Evolutionary conservation across 2,797 vertebrate species (phyloP).

Genomic region (Xenopus petersii): DNA sequence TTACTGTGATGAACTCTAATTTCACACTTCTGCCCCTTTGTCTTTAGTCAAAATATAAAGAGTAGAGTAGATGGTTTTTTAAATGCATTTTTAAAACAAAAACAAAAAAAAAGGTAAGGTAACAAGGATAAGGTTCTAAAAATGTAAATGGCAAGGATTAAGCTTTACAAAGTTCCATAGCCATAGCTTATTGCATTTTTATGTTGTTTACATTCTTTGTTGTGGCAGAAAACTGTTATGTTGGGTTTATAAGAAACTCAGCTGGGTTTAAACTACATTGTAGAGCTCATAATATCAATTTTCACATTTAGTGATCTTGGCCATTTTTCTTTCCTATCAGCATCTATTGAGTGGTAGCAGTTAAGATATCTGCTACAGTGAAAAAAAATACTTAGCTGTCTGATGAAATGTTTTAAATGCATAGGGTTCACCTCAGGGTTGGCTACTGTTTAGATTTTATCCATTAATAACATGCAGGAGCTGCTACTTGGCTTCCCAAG

Average conservation of each 20-base stretch:
- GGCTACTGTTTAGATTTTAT: conserved; percentile 75
- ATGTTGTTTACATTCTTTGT: too few species aligned
- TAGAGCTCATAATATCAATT: conserved; percentile 67
- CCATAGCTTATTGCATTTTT: too few species aligned
- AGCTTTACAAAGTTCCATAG: too few species aligned
- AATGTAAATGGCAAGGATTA: too few species aligned
- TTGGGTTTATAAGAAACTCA: conserved; percentile 60
- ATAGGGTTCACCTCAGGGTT: conserved; percentile 79
- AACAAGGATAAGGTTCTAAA: too few species aligned
- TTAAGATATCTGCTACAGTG: conserved; percentile 64
- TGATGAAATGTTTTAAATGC: conserved; percentile 81
- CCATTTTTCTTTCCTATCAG: conserved; percentile 60
- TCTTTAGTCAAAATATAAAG: too few species aligned
- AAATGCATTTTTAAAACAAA: too few species aligned
- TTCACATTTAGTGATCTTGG: conserved; percentile 64
- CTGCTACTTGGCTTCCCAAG: conserved; percentile 65
- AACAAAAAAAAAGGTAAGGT: too few species aligned
- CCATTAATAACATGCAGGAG: conserved; percentile 74
- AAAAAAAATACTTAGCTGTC: conserved; percentile 69
- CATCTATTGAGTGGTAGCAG: conserved; percentile 65
- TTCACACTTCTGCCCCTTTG: too few species aligned
- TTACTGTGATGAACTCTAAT: too few species aligned
- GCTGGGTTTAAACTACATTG: conserved; percentile 66
- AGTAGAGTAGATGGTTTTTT: too few species aligned
- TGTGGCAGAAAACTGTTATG: neutral